Conservation (phyloP, 92 coral and sea anemone genomes). For the Paramuricea clavata region DNA sequence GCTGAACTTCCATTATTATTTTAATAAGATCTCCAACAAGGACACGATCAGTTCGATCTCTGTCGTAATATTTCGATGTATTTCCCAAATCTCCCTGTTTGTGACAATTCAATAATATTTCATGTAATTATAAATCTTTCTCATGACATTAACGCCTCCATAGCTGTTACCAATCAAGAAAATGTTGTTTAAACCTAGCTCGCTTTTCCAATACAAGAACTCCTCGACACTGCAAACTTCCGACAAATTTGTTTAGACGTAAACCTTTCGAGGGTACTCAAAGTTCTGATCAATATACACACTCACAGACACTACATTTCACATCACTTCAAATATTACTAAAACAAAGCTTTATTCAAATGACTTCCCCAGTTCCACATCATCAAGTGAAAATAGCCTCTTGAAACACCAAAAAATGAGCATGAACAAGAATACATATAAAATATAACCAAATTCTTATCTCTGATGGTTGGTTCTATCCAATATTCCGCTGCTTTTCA, state of each 20-base stretch:
- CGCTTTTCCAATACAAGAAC: not conserved
- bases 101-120: not conserved
- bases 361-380: not conserved
- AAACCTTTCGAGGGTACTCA: not conserved
- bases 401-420: not conserved
- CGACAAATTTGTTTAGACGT: not conserved
- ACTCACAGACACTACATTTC: slow-evolving; percentile 6
- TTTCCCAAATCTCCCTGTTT: not conserved
- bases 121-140: not conserved
- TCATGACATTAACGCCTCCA: not conserved
- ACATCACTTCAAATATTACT: not conserved
- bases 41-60: not conserved
- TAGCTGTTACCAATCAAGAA: not conserved
- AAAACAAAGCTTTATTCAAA: slow-evolving; percentile 18
- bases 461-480: not conserved
- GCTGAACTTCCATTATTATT: slow-evolving; percentile 37
- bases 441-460: not conserved
- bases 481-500: not conserved
- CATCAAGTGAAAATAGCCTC: not conserved
- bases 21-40: slow-evolving; percentile 43
- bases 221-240: not conserved
- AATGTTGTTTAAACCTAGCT: not conserved
- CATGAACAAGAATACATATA: not conserved
- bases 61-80: not conserved
- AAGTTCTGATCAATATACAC: not conserved